These are phyloP conservation scores for Callithrix jacchus DNA, from an alignment of 2,113 vertebrate genomes.

Conservation along the genomic window DNA sequence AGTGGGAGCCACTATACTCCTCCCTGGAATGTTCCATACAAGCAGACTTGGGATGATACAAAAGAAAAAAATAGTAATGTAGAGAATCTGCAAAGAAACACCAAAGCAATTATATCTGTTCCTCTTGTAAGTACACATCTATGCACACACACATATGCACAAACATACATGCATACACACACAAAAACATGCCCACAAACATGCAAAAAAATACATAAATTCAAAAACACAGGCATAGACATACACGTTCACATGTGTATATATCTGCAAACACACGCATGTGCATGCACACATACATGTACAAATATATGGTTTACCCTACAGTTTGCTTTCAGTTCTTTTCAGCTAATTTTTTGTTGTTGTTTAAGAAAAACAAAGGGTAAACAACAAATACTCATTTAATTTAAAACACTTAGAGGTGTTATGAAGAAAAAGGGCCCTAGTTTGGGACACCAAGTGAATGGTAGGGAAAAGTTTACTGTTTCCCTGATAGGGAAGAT, in stretches of 20 bases:
- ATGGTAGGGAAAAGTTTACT: background rate
- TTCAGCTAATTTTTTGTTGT: background rate
- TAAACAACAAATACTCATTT: background rate
- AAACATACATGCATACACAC: background rate
- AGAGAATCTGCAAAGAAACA: background rate
- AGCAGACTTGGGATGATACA: background rate
- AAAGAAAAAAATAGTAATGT: background rate
- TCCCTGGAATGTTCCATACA: background rate
- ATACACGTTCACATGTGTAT: accelerated
- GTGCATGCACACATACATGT: background rate
- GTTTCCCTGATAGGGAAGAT: accelerated
- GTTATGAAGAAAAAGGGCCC: background rate
- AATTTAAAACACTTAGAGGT: background rate
- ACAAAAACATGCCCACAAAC: background rate
- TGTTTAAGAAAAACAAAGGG: background rate
- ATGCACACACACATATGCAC: background rate
- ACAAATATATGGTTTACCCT: background rate
- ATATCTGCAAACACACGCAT: accelerated
- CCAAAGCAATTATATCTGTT: accelerated
- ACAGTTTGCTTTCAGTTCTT: background rate
- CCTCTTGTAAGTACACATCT: background rate
- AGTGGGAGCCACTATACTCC: background rate
- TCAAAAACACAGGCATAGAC: background rate
- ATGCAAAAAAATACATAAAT: background rate
- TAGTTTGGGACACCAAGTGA: background rate